Evolutionary conservation across 2,797 vertebrate species (phyloP), one percentile per base, ranked within the genome.

Genomic region (Falco biarmicus): DNA sequence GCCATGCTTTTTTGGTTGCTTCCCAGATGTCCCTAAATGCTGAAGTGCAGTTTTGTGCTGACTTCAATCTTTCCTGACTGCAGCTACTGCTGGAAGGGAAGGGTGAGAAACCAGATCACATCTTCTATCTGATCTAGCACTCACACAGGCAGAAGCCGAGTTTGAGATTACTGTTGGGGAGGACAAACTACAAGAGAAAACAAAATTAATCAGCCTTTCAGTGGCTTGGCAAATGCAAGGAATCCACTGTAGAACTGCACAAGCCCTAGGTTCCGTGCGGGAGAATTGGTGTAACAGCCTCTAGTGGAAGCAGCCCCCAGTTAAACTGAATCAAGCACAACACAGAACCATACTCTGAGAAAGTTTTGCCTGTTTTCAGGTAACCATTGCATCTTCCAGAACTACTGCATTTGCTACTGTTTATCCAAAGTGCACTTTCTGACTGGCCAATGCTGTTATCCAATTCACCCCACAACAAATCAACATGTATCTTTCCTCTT

Each of bases 311-410:
- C 20, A 88, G 32, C 13, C 26, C 6, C 5, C 34, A 22, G 9
- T 45, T 41, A 74, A 73, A 66, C 11, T 43, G n/a, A 48, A 51
- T 22, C 48, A 70, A 91, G 17, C 29, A 51, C 16, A 83, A 24
- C 29, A 28, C 29, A 64, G 69, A 85, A 64, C 32, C 0, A 0
- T 13, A 10, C 11, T 37, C 37, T 5, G 13, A 74, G 22, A 14
- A 29, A 70, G 3, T 45, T 84, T 19, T 19, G 4, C 50, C 25
- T 37, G 1, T 63, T 66, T 70, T n/a, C 50, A 69, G 37, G 32
- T 16, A 48, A 75, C 0, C 6, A 15, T 13, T 21, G 28, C 31
- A 47, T 51, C 45, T 73, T 34, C 48, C 19, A 47, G 26, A 73
- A 29, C 29, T 10, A 26, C 32, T 11, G 21, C 2, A 0, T 60